Percentiles rank a stretch among this genome's conserved stretches.
Evolutionary conservation across 2,888 invertebrate species (phyloP).

Genomic region (Plagodis dolabraria): DNA sequence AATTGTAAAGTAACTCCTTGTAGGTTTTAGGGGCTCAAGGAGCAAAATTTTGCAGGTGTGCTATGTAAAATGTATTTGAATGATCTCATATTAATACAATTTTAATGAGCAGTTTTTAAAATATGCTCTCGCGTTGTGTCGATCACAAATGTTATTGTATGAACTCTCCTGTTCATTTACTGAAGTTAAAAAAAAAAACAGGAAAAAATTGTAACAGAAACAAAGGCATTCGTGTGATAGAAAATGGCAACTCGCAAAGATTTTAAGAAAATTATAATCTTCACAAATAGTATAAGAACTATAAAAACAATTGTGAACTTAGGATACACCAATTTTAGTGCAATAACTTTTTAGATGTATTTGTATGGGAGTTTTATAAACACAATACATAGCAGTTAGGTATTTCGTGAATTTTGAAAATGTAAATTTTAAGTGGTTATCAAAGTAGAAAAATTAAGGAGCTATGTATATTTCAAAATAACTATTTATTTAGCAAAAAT

Average conservation of each 20-base stretch:
- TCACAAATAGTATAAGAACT: slow-evolving; percentile 45
- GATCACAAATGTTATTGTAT: slow-evolving; percentile 52
- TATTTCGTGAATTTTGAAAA: slow-evolving; percentile 52
- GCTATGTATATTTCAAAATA: slow-evolving; percentile 60
- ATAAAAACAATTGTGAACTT: slow-evolving; percentile 49
- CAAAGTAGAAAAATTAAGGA: slow-evolving; percentile 26
- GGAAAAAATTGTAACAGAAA: slow-evolving; percentile 46
- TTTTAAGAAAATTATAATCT: slow-evolving; percentile 34
- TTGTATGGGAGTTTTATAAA: slow-evolving; percentile 30
- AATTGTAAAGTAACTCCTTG: slow-evolving; percentile 50
- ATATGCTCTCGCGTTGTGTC: slow-evolving; percentile 41
- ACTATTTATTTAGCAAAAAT: slow-evolving; percentile 75
- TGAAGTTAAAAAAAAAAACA: slow-evolving; percentile 43
- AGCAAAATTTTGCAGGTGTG: slow-evolving; percentile 55
- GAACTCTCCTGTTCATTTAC: slow-evolving; percentile 27
- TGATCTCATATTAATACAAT: slow-evolving; percentile 69
- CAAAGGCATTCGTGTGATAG: slow-evolving; percentile 52
- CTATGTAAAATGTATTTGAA: slow-evolving; percentile 50
- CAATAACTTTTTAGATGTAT: slow-evolving; percentile 32
- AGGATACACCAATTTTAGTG: slow-evolving; percentile 35
- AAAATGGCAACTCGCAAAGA: slow-evolving; percentile 42
- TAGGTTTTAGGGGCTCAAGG: slow-evolving; percentile 57
- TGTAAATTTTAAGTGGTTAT: slow-evolving; percentile 64
- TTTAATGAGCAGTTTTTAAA: slow-evolving; percentile 41
- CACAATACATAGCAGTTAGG: slow-evolving; percentile 29